Evolutionary conservation across 2,888 invertebrate genomes (phyloP), one percentile per base, ranked within the genome.

Genomic region (Trichogramma evanescens): DNA sequence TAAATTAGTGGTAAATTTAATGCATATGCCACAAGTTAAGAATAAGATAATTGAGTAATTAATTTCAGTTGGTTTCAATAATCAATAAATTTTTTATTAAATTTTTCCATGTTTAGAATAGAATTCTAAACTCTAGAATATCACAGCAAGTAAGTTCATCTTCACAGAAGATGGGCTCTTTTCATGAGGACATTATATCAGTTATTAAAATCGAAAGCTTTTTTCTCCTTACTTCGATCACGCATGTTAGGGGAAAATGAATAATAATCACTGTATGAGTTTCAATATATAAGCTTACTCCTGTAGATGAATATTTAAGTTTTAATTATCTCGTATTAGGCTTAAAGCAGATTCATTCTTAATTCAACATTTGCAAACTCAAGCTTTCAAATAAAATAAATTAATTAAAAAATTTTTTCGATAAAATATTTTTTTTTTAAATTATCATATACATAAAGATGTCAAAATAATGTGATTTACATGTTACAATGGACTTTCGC

Each of bases 31-130:
- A 39, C 8, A 9, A n/a, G 13, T 8, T 41, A 51, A n/a, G 54
- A 46, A 10, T 6, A 52, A 48, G 43, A 6, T 50, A 57, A 26
- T 38, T 26, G 26, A 58, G 56, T 54, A 38, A 56, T 46, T 46
- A 43, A 56, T 46, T 58, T 58, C 26, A 8, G 3, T 45, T 26
- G 56, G 39, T 44, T 52, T 46, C 50, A 55, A 39, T 58, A 61
- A 26, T 62, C 57, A 60, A 64, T 60, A 62, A 62, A 62, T 62
- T 10, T 61, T 64, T 64, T 64, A 62, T 64, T 64, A 50, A 54
- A 64, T 58, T 13, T 56, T 54, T 56, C 58, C 60, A 60, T 48
- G 60, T 60, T 62, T 50, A 61, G 62, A 64, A 62, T 64, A 26
- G 26, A 62, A 62, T 64, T 51, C 50, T 64, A 62, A 64, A 60